These are phyloP conservation scores for Drosophila lini DNA, from an alignment of 1,140 invertebrate species.

Conservation along the genomic window DNA sequence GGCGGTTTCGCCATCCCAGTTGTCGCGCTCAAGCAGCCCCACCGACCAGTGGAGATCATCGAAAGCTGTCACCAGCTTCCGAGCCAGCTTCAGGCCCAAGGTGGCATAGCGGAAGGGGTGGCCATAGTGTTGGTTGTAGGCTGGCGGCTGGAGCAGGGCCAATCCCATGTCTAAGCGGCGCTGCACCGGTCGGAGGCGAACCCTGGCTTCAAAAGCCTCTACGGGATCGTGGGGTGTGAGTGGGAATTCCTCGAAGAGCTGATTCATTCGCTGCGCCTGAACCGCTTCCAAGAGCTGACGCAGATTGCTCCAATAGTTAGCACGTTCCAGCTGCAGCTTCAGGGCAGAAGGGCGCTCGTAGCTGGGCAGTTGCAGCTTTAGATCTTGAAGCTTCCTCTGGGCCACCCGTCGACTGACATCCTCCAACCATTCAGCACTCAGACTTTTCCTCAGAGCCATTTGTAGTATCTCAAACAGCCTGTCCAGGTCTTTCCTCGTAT, in stretches of 20 bases:
- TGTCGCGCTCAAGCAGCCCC: conserved; percentile 86
- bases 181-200: conserved; percentile 90
- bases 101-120: conserved; percentile 96
- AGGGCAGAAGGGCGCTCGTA: conserved; percentile 45
- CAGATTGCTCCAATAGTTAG: conserved; percentile 75
- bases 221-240: conserved; percentile 51
- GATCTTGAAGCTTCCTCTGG: conserved; percentile 50
- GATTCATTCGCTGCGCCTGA: conserved; percentile 46
- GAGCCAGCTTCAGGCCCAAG: conserved; percentile 96
- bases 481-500: conserved; percentile 26
- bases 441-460: conserved; percentile 51
- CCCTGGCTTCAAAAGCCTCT: conserved; percentile 62
- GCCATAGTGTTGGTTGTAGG: conserved; percentile 95
- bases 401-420: conserved; percentile 63
- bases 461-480: conserved; percentile 48
- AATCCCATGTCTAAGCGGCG: conserved; percentile 98
- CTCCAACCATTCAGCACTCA: conserved; percentile 62
- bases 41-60: conserved; percentile 98
- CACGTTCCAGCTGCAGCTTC: conserved; percentile 53
- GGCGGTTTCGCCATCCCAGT: conserved; percentile 98
- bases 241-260: conserved; percentile 44
- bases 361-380: conserved; percentile 40
- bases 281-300: conserved; percentile 41
- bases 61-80: conserved; percentile 96
- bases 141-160: conserved; percentile 96